phyloP scores from a whole-genome alignment of 64 coral and sea anemone species.

The Stylophora pistillata region DNA sequence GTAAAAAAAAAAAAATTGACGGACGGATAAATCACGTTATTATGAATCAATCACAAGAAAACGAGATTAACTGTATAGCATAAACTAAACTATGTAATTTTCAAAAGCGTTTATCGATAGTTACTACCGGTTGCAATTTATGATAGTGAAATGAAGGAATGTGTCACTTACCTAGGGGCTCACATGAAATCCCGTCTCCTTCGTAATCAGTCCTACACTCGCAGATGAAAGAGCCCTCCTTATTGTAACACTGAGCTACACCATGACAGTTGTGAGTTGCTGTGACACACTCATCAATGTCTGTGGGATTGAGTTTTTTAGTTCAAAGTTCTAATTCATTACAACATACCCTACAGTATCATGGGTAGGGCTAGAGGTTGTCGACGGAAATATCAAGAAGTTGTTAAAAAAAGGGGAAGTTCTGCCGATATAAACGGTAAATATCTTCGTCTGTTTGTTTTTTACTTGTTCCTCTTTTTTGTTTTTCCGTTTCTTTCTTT shows the following conservation, averaged over 20 bases:
- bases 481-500: too few species aligned
- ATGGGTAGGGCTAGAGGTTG: too few species aligned
- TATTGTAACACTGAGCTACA: slow-evolving; percentile 15
- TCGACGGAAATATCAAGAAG: too few species aligned
- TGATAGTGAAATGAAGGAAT: too few species aligned
- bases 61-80: background rate
- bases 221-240: background rate
- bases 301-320: background rate
- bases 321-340: too few species aligned
- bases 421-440: too few species aligned
- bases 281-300: background rate
- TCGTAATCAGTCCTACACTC: background rate
- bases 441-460: too few species aligned
- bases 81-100: background rate
- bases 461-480: too few species aligned
- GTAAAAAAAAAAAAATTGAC: background rate
- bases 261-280: slow-evolving; percentile 17
- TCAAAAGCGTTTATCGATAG: background rate
- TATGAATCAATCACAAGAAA: background rate
- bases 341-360: too few species aligned
- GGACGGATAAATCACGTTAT: background rate
- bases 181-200: background rate
- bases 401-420: too few species aligned
- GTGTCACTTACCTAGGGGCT: background rate
- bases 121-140: too few species aligned